A percentile compares a stretch with the other conserved stretches of the same genome.
Evolutionary conservation across 2,797 vertebrate genomes (phyloP).

Genomic region (Anas bernieri): DNA sequence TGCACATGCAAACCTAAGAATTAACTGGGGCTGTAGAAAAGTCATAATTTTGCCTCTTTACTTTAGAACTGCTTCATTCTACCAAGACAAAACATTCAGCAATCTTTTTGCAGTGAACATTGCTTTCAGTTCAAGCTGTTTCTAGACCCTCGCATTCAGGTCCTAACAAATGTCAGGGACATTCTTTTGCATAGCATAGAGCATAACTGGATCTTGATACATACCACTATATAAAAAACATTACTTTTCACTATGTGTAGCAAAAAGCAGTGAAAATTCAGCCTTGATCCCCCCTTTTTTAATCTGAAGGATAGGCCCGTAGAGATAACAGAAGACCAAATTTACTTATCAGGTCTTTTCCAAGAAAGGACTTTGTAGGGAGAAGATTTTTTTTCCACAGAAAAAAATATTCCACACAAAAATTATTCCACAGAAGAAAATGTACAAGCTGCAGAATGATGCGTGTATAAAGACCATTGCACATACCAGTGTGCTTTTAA

Average conservation of each 20-base stretch:
- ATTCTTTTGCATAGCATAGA: background rate
- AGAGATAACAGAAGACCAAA: background rate
- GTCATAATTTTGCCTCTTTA: background rate
- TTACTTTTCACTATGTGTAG: background rate
- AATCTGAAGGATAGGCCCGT: background rate
- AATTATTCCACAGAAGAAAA: too few species aligned
- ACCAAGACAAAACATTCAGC: background rate
- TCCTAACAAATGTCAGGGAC: background rate
- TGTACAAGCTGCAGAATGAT: background rate
- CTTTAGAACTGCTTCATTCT: background rate
- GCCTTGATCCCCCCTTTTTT: background rate
- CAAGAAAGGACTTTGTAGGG: background rate
- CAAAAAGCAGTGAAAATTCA: background rate
- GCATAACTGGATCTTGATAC: background rate
- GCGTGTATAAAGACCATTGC: background rate
- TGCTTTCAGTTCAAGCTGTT: background rate
- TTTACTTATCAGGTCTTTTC: background rate
- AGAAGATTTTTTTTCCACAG: too few species aligned
- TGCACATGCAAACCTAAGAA: background rate
- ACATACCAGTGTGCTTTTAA: background rate
- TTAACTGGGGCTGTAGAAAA: background rate
- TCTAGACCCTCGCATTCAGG: background rate
- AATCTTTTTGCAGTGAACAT: background rate
- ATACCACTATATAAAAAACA: background rate
- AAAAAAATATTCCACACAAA: too few species aligned